These are phyloP conservation scores for Patiria pectinifera DNA, from an alignment of 53 echinoderm and acorn worm genomes.

Conservation along the genomic window DNA sequence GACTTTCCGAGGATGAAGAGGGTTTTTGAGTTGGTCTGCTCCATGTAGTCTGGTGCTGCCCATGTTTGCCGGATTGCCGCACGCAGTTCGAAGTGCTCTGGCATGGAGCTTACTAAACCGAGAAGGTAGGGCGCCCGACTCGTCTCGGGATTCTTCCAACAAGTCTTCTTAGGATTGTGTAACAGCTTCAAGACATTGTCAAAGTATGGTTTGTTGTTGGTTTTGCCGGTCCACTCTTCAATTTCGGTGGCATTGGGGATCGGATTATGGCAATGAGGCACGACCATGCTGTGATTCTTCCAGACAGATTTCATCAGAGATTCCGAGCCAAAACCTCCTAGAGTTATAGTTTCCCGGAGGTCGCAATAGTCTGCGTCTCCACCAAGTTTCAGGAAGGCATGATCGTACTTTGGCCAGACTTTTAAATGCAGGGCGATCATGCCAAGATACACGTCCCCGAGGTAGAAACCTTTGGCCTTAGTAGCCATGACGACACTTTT, in stretches of 20 bases:
- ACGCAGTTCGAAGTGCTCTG: slow-evolving; percentile 76
- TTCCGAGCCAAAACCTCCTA: slow-evolving; percentile 82
- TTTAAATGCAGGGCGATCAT: slow-evolving; percentile 63
- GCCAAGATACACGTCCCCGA: slow-evolving; percentile 85
- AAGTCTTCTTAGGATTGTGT: slow-evolving; percentile 68
- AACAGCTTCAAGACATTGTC: slow-evolving; percentile 59
- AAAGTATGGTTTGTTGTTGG: slow-evolving; percentile 72
- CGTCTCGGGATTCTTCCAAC: slow-evolving; percentile 53
- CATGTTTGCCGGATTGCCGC: slow-evolving; percentile 87
- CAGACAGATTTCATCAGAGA: slow-evolving; percentile 61
- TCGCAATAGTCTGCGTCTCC: slow-evolving; percentile 92
- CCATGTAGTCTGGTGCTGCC: slow-evolving; percentile 74
- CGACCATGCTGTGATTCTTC: slow-evolving; percentile 73
- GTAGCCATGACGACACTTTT: slow-evolving; percentile 47
- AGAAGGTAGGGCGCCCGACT: slow-evolving; percentile 61
- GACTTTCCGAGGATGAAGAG: slow-evolving; percentile 85
- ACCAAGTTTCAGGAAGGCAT: slow-evolving; percentile 77
- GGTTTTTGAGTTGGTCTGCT: slow-evolving; percentile 66
- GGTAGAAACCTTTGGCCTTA: slow-evolving; percentile 63
- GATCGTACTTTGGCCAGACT: slow-evolving; percentile 74
- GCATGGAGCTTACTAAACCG: slow-evolving; percentile 83
- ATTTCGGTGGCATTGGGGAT: slow-evolving; percentile 82
- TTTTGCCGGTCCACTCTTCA: slow-evolving; percentile 72
- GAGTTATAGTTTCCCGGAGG: slow-evolving; percentile 69
- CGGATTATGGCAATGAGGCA: slow-evolving; percentile 68